Conservation (phyloP, 2,113 vertebrate species). For the Boulengeromyrus knoepffleri region DNA sequence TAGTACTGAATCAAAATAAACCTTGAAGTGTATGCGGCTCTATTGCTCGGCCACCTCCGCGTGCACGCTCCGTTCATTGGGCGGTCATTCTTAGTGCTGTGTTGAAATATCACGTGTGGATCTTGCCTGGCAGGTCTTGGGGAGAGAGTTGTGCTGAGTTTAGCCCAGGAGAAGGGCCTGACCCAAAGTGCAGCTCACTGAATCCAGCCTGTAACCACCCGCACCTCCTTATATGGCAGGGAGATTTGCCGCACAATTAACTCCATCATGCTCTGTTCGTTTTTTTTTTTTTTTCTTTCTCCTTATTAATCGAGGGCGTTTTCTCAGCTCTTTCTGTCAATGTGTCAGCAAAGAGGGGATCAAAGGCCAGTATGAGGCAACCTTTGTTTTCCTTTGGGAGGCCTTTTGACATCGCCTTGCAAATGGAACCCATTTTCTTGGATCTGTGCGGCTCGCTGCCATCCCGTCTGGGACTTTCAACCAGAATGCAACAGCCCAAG, state of each 20-base stretch:
- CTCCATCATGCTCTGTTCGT: background rate
- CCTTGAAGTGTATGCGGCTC: background rate
- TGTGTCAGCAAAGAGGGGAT: constrained; percentile 1
- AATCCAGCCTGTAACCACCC: background rate
- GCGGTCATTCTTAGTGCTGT: background rate
- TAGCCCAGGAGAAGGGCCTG: background rate
- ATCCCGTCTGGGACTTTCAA: background rate
- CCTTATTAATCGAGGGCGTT: background rate
- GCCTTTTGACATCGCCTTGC: background rate
- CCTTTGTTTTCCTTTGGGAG: background rate
- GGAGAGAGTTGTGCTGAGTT: background rate
- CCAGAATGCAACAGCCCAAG: background rate
- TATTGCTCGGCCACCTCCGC: background rate
- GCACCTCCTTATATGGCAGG: background rate
- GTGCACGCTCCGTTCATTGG: background rate
- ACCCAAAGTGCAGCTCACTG: background rate
- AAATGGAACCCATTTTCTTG: background rate
- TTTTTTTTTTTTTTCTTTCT: background rate
- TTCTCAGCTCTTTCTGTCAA: background rate
- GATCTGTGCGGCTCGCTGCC: background rate
- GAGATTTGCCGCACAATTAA: background rate
- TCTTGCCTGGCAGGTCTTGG: background rate
- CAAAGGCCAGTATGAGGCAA: background rate
- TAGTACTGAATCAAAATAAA: background rate
- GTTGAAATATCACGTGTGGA: background rate